phyloP scores from a whole-genome alignment of 2,888 invertebrate genomes.

The Melipona bicolor region DNA sequence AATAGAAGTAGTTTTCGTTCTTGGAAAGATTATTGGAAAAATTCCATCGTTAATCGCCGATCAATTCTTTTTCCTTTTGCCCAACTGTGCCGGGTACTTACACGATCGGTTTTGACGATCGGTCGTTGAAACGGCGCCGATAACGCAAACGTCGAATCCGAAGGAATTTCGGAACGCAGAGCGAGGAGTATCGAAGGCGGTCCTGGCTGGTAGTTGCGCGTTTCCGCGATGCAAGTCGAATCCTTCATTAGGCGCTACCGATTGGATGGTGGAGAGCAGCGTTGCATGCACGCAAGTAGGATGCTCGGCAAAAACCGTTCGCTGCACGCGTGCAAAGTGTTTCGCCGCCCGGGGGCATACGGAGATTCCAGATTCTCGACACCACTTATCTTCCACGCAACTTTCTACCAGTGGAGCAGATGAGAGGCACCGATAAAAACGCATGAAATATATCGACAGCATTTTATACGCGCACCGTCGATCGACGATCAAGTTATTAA shows the following conservation, averaged over 20 bases:
- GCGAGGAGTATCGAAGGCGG: conserved; percentile 2
- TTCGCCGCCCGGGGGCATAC: conserved; percentile 68
- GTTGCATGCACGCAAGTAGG: conserved; percentile 67
- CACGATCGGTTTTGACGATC: background rate
- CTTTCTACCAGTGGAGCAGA: conserved; percentile 73
- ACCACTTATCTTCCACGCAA: conserved; percentile 72
- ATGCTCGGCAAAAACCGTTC: conserved; percentile 70
- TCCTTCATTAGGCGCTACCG: conserved; percentile 75
- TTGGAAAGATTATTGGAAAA: no score
- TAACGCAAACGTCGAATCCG: background rate
- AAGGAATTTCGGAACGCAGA: background rate
- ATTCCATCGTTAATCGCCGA: no score
- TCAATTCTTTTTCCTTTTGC: no score
- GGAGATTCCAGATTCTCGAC: conserved; percentile 74
- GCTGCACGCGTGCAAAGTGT: conserved; percentile 72
- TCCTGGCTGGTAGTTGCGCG: conserved; percentile 38
- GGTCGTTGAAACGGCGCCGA: background rate
- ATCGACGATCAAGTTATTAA: conserved; percentile 72
- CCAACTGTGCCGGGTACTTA: no score
- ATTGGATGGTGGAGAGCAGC: conserved; percentile 55
- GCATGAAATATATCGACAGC: conserved; percentile 72
- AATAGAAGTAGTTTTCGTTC: no score
- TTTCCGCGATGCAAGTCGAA: conserved; percentile 62
- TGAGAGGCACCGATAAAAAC: conserved; percentile 73
- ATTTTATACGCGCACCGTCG: conserved; percentile 62